A percentile compares a stretch with the other conserved stretches of the same genome.
Conservation (phyloP, 23 tunicate species). For the Halocynthia aurantium region DNA sequence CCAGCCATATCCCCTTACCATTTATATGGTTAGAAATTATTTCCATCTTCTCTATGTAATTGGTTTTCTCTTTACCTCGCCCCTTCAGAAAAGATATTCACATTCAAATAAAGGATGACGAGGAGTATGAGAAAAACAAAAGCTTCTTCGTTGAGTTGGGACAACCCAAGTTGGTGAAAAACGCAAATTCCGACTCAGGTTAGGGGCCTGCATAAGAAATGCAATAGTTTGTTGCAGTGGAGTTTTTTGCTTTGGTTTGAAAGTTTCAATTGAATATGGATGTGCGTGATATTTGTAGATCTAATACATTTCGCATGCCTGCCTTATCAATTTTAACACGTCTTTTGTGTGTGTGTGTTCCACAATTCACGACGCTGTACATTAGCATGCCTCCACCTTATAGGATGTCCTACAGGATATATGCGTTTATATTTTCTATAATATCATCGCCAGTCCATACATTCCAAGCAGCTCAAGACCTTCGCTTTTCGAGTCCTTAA, state of each 20-base stretch:
- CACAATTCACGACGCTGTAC: too few relatives aligned
- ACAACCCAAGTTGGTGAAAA: constrained; percentile 33
- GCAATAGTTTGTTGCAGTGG: background rate
- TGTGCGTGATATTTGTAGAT: background rate
- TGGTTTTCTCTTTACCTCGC: background rate
- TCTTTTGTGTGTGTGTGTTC: too few relatives aligned
- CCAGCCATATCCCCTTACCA: too few relatives aligned
- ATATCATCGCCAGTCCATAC: too few relatives aligned
- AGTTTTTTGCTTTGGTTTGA: background rate
- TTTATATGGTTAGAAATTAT: background rate
- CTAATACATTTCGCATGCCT: background rate
- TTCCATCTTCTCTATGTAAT: background rate
- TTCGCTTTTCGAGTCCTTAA: too few relatives aligned
- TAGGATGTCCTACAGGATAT: too few relatives aligned
- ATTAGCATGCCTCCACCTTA: too few relatives aligned
- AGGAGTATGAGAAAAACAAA: constrained; percentile 91
- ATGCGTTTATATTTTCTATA: too few relatives aligned
- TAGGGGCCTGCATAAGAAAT: constrained; percentile 3
- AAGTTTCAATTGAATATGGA: background rate
- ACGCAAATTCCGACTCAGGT: constrained; percentile 26
- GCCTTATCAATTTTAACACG: background rate
- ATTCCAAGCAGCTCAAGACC: too few relatives aligned
- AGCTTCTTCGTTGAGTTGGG: constrained; percentile 66
- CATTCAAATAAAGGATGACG: constrained; percentile 78
- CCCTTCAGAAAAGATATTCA: constrained; percentile 58